Evolutionary conservation across 2,113 vertebrate genomes (phyloP).

Genomic region (Xyliphius kryptos): DNA sequence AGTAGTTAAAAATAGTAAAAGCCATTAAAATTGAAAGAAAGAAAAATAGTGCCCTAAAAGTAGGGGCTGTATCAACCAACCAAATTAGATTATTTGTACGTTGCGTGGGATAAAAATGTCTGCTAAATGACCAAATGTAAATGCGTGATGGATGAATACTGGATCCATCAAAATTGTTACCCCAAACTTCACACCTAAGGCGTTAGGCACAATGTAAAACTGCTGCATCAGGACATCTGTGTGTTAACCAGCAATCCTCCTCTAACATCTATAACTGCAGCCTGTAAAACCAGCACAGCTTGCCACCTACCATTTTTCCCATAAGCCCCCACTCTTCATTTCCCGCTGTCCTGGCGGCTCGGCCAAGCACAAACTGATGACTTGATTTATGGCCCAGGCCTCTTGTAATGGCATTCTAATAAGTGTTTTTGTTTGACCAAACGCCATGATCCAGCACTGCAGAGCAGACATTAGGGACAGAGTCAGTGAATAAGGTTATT

Average conservation of each 20-base stretch:
- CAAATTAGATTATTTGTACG: too few species aligned
- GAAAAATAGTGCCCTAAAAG: too few species aligned
- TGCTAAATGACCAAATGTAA: too few species aligned
- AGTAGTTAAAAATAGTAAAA: too few species aligned
- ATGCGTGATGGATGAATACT: too few species aligned
- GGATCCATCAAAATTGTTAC: too few species aligned
- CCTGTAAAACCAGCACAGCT: conserved; percentile 51
- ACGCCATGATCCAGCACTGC: neutral
- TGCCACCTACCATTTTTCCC: conserved; percentile 12
- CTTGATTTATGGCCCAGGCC: conserved; percentile 31
- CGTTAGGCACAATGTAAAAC: conserved; percentile 35
- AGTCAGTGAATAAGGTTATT: neutral
- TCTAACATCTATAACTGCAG: conserved; percentile 42
- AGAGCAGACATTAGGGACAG: conserved; percentile 1
- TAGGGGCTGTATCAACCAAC: too few species aligned
- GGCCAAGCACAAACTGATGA: conserved; percentile 8
- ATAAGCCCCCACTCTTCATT: conserved; percentile 7
- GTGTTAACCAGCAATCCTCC: conserved; percentile 45
- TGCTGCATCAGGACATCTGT: conserved; percentile 50
- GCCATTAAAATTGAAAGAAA: too few species aligned
- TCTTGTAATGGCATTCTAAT: conserved; percentile 7
- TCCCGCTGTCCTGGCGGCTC: conserved; percentile 23
- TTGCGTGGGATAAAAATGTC: too few species aligned
- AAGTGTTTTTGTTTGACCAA: conserved; percentile 10
- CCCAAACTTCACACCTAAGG: too few species aligned